Base-by-base conservation (phyloP, 2,113 vertebrate genomes). In the Cyprinodon tularosa region DNA sequence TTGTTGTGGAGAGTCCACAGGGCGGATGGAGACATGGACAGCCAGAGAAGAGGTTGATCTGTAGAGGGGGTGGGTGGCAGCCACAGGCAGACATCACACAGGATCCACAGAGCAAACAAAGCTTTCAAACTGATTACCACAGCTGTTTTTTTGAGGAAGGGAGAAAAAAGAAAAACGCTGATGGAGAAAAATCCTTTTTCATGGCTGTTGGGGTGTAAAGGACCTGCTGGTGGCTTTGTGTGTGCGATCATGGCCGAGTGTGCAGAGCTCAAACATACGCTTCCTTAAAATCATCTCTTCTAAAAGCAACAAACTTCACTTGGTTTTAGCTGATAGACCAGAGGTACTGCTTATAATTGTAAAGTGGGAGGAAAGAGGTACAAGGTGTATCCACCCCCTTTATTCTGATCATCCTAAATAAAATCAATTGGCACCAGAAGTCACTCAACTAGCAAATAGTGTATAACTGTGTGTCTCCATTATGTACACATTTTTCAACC, bases 111-210 rank as follows among this genome's bases (percentile, higher is more conserved):
- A 91, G 84, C 86, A 93, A 93, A 93, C 92, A 90, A 90, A 93
- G 87, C 85, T 91, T 88, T 90, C 90, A 88, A 92, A 93, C 86
- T 93, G 92, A 94, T 93, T 93, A 94, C 85, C 82, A 89, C 88
- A 92, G 93, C 91, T 85, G 85, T 92, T 93, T 91, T 90, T 88
- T 85, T 92, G 79, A 86, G 83, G 78, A 81, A 68, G 63, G 81
- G 74, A 38, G 4, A 47, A 80, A 77, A 83, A 72, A 47, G 15
- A 67, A 74, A 89, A 90, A 68, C 20, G 84, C 89, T 92, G 91
- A 93, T 89, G 77, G 76, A 89, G 85, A 81, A 84, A 80, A 86
- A 86, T 5, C 72, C 44, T 83, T 91, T 57, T 88, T 88, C 72
- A 71, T 60, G 70, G 74, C 53, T 65, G 78, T 57, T 77, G 65